phyloP scores from a whole-genome alignment of 2,888 invertebrate genomes.

The Synergus laeviventris region DNA sequence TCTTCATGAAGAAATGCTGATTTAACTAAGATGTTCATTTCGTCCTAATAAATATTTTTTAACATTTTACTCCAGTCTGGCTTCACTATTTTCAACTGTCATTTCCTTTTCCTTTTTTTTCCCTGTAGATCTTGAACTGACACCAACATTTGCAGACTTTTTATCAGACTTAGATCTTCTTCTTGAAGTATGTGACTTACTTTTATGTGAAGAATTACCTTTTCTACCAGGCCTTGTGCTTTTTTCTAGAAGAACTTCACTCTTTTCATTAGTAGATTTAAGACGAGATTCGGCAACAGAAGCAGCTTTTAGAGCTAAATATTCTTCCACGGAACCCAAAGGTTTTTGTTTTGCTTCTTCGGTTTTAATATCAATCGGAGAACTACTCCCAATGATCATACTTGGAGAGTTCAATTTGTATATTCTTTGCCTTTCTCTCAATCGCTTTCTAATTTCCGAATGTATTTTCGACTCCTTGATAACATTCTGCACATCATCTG shows the following conservation, averaged over 20 bases:
- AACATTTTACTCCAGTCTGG: not conserved
- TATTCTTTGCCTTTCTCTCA: slow-evolving; percentile 71
- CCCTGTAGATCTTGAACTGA: not conserved
- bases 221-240: not conserved
- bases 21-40: not conserved
- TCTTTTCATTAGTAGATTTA: not conserved
- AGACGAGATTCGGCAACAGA: slow-evolving; percentile 25
- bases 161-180: slow-evolving; percentile 9
- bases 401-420: slow-evolving; percentile 67
- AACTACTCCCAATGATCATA: slow-evolving; percentile 44
- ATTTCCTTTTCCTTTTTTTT: not conserved
- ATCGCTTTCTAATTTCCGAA: slow-evolving; percentile 73
- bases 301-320: slow-evolving; percentile 68
- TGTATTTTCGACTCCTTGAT: slow-evolving; percentile 75
- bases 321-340: slow-evolving; percentile 73
- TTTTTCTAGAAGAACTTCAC: slow-evolving; percentile 3
- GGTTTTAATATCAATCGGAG: slow-evolving; percentile 35
- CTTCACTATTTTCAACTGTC: not conserved
- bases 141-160: slow-evolving; percentile 10
- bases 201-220: not conserved
- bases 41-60: not conserved
- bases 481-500: slow-evolving; percentile 73
- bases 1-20: not conserved
- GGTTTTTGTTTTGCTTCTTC: slow-evolving; percentile 55
- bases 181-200: slow-evolving; percentile 1